Evolutionary conservation across 2,113 vertebrate genomes (phyloP).

Genomic region (Emberiza fucata): DNA sequence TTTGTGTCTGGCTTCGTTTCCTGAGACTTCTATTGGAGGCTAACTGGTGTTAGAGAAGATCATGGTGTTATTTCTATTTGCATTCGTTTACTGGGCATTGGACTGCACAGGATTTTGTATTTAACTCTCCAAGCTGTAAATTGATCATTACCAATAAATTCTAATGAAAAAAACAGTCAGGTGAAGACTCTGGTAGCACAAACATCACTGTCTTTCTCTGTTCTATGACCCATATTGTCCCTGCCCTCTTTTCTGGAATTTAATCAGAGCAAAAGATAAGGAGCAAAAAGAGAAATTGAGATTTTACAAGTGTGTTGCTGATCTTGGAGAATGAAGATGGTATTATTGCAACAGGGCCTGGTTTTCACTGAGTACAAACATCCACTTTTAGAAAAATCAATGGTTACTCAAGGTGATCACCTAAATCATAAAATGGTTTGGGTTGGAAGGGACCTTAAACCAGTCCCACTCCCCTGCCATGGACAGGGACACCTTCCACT

Average conservation of each 20-base stretch:
- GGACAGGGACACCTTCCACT: background rate
- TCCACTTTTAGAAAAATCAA: background rate
- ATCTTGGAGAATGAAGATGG: background rate
- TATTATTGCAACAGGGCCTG: background rate
- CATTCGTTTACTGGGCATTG: background rate
- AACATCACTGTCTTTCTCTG: background rate
- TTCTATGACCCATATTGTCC: background rate
- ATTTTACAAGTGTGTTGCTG: background rate
- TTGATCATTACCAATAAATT: background rate
- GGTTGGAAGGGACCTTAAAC: background rate
- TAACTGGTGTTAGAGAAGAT: background rate
- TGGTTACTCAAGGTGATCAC: background rate
- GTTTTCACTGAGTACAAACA: background rate
- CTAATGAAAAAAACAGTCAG: background rate
- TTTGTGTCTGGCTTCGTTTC: background rate
- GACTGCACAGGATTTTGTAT: background rate
- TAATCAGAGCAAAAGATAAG: background rate
- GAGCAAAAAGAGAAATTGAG: background rate
- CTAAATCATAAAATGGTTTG: background rate
- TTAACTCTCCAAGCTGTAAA: background rate
- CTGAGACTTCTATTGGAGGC: background rate
- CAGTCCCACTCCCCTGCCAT: background rate
- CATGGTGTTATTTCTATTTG: background rate
- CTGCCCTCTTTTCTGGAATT: background rate
- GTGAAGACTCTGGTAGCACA: background rate